Conservation (phyloP, 1,140 invertebrate genomes). For the Musca vetustissima region DNA sequence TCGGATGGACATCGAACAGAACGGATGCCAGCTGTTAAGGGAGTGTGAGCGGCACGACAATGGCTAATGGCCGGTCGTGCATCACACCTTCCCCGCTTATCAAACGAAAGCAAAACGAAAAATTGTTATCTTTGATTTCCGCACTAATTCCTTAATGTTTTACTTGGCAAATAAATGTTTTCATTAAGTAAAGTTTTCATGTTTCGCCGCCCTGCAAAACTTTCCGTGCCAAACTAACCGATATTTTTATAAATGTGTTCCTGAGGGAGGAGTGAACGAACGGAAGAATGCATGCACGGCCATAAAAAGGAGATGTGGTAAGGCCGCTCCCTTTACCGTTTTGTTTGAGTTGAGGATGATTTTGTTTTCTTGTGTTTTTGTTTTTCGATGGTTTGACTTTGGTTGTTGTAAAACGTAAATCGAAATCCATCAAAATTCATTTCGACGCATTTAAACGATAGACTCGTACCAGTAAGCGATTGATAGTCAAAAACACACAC, state of each 20-base stretch:
- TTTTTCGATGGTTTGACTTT: background rate
- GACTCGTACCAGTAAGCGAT: background rate
- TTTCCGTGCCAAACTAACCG: background rate
- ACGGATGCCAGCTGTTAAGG: background rate
- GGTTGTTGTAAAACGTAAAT: background rate
- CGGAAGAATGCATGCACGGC: no score
- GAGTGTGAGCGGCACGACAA: background rate
- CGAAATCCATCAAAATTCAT: slow-evolving; percentile 17
- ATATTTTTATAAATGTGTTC: no score
- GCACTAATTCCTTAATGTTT: slow-evolving; percentile 24
- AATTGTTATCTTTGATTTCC: slow-evolving; percentile 23
- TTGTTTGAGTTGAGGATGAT: background rate
- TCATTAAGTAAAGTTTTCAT: slow-evolving; percentile 16
- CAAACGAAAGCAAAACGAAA: background rate
- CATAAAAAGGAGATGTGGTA: background rate
- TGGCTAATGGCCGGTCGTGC: background rate
- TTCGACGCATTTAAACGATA: slow-evolving; percentile 15
- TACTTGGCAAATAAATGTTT: slow-evolving; percentile 24
- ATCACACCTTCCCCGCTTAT: slow-evolving; percentile 1
- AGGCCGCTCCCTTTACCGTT: slow-evolving; percentile 9
- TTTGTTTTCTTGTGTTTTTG: no score
- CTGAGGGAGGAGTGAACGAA: no score
- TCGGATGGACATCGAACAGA: no score
- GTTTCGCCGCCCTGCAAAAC: background rate
- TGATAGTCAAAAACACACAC: background rate